phyloP scores from a whole-genome alignment of 2,888 invertebrate species.

The Microplitis manilae region DNA sequence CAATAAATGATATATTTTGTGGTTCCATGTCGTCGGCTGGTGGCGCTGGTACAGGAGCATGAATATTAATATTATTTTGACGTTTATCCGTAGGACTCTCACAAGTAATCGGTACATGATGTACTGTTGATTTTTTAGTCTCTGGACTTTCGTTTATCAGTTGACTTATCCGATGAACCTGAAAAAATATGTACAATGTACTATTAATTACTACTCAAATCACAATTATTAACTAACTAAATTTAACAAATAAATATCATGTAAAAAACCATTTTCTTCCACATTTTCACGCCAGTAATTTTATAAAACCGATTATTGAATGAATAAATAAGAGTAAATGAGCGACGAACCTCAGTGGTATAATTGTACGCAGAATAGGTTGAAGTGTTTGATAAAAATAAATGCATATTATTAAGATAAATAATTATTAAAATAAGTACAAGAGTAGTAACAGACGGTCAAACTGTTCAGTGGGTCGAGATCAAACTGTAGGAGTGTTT shows the following conservation, averaged over 20 bases:
- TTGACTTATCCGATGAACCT: constrained; percentile 71
- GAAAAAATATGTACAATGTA: constrained; percentile 26
- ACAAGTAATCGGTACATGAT: constrained; percentile 66
- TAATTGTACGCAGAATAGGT: constrained; percentile 52
- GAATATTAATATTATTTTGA: constrained; percentile 66
- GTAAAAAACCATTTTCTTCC: background rate
- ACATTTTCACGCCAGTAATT: background rate
- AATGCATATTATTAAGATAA: constrained; percentile 58
- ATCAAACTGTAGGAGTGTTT: constrained; percentile 49
- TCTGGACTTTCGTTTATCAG: constrained; percentile 69
- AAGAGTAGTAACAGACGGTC: constrained; percentile 19
- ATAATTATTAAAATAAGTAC: constrained; percentile 27
- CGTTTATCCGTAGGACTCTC: constrained; percentile 68
- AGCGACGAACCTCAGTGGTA: constrained; percentile 55
- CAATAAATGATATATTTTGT: constrained; percentile 93
- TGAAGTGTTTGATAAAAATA: constrained; percentile 53
- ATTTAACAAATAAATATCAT: background rate
- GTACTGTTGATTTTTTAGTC: constrained; percentile 66
- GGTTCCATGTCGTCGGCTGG: constrained; percentile 92
- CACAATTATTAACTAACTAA: background rate
- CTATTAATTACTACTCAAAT: too few species aligned
- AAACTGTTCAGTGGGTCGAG: constrained; percentile 48
- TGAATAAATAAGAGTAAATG: constrained; percentile 11
- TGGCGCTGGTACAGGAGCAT: constrained; percentile 78
- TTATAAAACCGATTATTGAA: background rate